Base-by-base conservation (phyloP, 1,140 invertebrate genomes). In the Pantala flavescens region DNA sequence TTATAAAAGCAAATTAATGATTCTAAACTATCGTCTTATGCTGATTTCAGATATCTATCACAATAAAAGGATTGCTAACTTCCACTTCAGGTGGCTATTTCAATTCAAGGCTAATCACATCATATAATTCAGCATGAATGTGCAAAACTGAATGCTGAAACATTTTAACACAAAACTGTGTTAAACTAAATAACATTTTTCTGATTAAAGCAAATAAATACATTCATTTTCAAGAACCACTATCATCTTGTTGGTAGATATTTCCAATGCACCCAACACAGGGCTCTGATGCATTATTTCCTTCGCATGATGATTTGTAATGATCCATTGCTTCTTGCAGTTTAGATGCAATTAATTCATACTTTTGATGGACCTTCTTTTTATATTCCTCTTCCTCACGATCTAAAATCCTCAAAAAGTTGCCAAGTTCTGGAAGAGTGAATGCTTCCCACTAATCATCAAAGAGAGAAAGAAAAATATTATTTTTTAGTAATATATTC, bases 391-490 rank as follows among this genome's bases (percentile, higher is more conserved):
- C 80, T 78, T 88, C 87, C 78, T 88, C 87, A 36, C 84, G 80
- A 75, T 87, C 85, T 71, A 89, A 77, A 21, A 89, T 87, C 55
- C 81, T 79, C 28, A 88, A 79, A 79, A 89, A 89, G 78, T 88
- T 89, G 23, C 82, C 81, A 73, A 89, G 79, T 78, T 89, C 87
- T 43, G 88, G 87, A n/a, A 84, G 76, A 74, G 86, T 85, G 78
- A 89, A 89, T 16, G 83, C 84, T 74, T 88, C 87, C 88, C 88
- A 89, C 86, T 88, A 80, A 73, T 85, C 12, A 63, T 21, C 14
- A 14, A 49, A 19, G n/a, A 63, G 49, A 63, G 49, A 63, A 21
- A 63, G 14, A 14, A 3, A 63, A 12, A 19, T 63, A 63, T 21
- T 63, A 36, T 5, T 36, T 2, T 36, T 36, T 36, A 36, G 28